phyloP scores from a whole-genome alignment of 2,797 vertebrate species.

The Clamator glandarius region DNA sequence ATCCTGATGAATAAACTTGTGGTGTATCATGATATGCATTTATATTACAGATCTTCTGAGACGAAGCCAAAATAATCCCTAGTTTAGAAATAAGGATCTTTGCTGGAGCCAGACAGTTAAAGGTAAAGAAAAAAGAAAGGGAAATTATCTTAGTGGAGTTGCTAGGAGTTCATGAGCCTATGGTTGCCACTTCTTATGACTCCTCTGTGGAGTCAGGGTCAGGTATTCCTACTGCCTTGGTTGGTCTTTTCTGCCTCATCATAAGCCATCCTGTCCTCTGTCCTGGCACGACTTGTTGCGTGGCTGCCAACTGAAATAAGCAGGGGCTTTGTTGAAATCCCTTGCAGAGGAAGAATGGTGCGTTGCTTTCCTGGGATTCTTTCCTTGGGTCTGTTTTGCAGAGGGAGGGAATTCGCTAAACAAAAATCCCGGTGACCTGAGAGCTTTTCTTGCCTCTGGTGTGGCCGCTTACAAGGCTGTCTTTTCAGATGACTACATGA shows the following conservation, averaged over 20 bases:
- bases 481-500: background rate
- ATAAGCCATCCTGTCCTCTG: accelerated
- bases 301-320: background rate
- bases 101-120: slow-evolving; percentile 36
- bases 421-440: accelerated
- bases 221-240: background rate
- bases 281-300: background rate
- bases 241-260: background rate
- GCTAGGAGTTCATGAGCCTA: background rate
- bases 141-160: background rate
- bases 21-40: background rate
- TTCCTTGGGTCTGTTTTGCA: background rate
- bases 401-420: background rate
- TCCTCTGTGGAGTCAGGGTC: background rate
- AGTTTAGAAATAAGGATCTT: slow-evolving; percentile 28
- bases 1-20: background rate
- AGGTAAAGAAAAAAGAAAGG: background rate
- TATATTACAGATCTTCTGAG: background rate
- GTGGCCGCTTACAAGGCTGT: background rate
- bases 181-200: background rate
- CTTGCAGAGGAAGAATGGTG: accelerated
- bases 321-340: background rate
- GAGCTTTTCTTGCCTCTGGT: background rate
- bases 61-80: background rate
- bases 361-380: background rate